Evolutionary conservation across 2,888 invertebrate species (phyloP).

Genomic region (Geotrupes spiniger): DNA sequence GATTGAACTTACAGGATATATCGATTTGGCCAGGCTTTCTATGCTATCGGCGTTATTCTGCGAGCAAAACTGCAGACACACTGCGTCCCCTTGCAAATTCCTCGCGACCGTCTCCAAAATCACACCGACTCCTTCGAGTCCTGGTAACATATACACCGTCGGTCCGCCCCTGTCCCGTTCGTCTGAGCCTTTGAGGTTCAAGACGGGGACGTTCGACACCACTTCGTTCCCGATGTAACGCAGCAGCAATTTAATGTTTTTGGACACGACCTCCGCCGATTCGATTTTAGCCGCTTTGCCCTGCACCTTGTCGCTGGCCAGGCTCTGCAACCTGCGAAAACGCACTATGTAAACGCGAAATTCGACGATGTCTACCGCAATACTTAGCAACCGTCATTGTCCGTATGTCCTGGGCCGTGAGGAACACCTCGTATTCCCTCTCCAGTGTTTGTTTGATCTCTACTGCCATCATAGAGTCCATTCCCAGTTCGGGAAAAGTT

Average conservation of each 20-base stretch:
- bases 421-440: slow-evolving; percentile 80
- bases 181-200: too few species aligned
- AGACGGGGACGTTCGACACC: too few species aligned
- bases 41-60: too few species aligned
- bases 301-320: slow-evolving; percentile 47
- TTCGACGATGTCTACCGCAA: neutral
- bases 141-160: too few species aligned
- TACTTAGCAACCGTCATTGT: slow-evolving; percentile 71
- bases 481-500: slow-evolving; percentile 85
- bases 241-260: slow-evolving; percentile 58
- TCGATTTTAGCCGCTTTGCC: neutral
- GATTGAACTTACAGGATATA: too few species aligned
- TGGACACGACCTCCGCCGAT: slow-evolving; percentile 7
- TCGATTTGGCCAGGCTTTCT: too few species aligned
- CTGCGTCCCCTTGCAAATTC: too few species aligned
- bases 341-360: neutral
- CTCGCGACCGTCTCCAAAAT: too few species aligned
- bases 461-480: slow-evolving; percentile 96
- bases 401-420: slow-evolving; percentile 84
- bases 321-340: slow-evolving; percentile 51
- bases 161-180: too few species aligned
- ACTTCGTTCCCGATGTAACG: slow-evolving; percentile 63
- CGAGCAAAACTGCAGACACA: too few species aligned
- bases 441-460: slow-evolving; percentile 93
- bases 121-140: too few species aligned